Evolutionary conservation across 2,888 invertebrate genomes (phyloP), one percentile per base, ranked within the genome.

Genomic region (Cheilosia scutellata): DNA sequence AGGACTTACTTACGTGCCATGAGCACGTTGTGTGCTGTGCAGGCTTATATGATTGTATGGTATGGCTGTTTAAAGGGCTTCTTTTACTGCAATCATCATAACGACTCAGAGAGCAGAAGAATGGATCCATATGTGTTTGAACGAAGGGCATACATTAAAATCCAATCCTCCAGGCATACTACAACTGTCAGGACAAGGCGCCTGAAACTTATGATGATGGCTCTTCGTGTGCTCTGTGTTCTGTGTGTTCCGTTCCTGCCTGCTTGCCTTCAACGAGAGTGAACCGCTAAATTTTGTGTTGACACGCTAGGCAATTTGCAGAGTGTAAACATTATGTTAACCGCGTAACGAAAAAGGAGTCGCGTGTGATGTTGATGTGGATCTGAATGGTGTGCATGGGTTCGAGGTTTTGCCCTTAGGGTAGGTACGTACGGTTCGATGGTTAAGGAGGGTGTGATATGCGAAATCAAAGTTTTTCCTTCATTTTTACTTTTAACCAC

Each of bases 291-390:
- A 91, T 91, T 91, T 90, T 88, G 89, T 91, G 91, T 91, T 91
- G 91, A 91, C 91, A 91, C 89, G 90, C 90, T 88, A 89, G 89
- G 89, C 91, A 90, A 91, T 91, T 91, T 89, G 88, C 89, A 88
- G 89, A 89, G 90, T 89, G 90, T 90, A 90, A 90, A 90, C 90
- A 90, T 89, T 89, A 90, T 90, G 89, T 89, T 88, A 88, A 88
- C 88, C 87, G 88, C 88, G 77, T 65, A 57, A 62, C 77, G 68
- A 70, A 77, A 62, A 62, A 53, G 76, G 49, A 72, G 37, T 62
- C 49, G 40, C 13, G 16, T n/a, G 47, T 25, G 27, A 2, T n/a
- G 40, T 6, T 29, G 2, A 42, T 37, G 37, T 37, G 37, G 37
- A 37, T 37, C 37, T 25, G 25, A 2, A 9, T 4, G 51, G 20